Conservation (phyloP, 2,888 invertebrate genomes). For the Hartigia nigra region DNA sequence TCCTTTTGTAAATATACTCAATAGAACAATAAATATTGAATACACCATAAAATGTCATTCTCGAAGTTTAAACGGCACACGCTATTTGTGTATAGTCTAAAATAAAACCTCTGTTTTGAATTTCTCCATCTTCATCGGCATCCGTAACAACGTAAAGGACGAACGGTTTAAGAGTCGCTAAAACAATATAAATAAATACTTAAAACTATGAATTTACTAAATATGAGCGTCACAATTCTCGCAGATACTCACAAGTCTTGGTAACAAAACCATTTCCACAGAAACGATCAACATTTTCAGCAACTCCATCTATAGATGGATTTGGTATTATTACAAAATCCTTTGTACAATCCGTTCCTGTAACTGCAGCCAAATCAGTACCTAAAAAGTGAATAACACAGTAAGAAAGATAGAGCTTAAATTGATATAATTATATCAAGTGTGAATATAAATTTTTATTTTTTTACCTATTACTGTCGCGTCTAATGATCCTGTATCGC, state of each 20-base stretch:
- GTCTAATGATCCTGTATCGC: constrained; percentile 76
- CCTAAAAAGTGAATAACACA: constrained; percentile 47
- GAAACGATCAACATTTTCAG: constrained; percentile 73
- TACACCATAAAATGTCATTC: background rate
- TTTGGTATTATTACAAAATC: constrained; percentile 83
- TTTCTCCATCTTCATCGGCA: constrained; percentile 72
- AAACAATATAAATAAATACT: constrained; percentile 42
- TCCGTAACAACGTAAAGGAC: constrained; percentile 79
- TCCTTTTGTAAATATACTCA: constrained; percentile 6
- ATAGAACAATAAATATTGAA: constrained; percentile 1
- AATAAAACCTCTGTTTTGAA: constrained; percentile 81
- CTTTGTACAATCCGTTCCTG: constrained; percentile 73
- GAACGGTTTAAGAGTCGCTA: constrained; percentile 77
- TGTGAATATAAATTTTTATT: background rate
- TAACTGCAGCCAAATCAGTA: constrained; percentile 69
- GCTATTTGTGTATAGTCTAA: constrained; percentile 76
- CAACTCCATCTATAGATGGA: constrained; percentile 65
- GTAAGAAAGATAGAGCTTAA: background rate
- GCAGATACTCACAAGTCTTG: constrained; percentile 71
- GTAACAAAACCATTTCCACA: constrained; percentile 79
- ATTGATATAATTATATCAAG: background rate
- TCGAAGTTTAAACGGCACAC: constrained; percentile 64
- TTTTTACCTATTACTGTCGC: constrained; percentile 69
- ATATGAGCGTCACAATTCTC: background rate
- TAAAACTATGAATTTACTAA: background rate